Base-by-base conservation (phyloP, 2,797 vertebrate species). In the Ctenopoma multispine region DNA sequence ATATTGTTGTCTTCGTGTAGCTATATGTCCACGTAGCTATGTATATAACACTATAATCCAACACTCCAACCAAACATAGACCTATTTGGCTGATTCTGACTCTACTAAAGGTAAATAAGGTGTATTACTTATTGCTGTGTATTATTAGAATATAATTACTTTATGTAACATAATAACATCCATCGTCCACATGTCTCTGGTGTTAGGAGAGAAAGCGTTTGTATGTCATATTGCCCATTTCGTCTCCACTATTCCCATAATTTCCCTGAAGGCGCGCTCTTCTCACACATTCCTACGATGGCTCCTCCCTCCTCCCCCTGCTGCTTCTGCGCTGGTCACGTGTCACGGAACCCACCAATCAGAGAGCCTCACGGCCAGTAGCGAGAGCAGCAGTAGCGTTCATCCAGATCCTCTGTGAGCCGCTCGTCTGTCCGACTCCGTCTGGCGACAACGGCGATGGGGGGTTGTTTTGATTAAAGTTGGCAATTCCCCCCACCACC, bases 331-430 rank as follows among this genome's bases (percentile, higher is more conserved):
- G 18, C 14, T 12, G 1, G 65, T 93, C 93, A 95, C 92, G 55
- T 94, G 94, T 71, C 7, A 4, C 4, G 0, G 1, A 10, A 3
- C 31, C 9, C 7, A 48, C 94, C 94, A 94, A 94, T 92, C 90
- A 70, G 59, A 57, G 47, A 1, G 44, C 49, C 38, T 3, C 69
- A 20, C 53, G 43, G 85, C 56, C 71, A 60, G 77, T 54, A 36
- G 40, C n/a, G 2, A 47, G 54, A 2, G 61, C 72, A 66, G 67
- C 69, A 34, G 65, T 47, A 47, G 70, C 59, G 86, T 87, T 21
- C 79, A 72, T 68, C 10, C 29, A 1, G 72, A 23, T 61, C 58
- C 0, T 48, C 23, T 1, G n/a, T 27, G 47, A 21, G 56, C 83
- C 79, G n/a, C 74, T 71, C 76, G 77, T 80, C 43, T 40, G 23